phyloP scores from a whole-genome alignment of 2,113 vertebrate genomes.

The Arenaria interpres region DNA sequence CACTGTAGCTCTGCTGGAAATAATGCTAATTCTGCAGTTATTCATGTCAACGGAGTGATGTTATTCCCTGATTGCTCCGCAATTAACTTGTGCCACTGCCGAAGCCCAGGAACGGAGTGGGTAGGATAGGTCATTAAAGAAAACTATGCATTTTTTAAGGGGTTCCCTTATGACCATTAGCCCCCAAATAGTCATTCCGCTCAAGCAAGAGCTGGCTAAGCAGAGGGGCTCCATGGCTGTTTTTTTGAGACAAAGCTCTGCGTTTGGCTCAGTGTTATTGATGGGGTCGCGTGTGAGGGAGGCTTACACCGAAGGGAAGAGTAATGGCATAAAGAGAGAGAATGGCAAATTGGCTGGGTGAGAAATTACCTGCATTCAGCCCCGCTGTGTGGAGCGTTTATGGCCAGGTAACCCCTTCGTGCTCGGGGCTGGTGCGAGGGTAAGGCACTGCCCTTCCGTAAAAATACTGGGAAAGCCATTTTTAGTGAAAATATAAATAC shows the following conservation, averaged over 20 bases:
- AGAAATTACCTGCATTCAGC: slow-evolving; percentile 25
- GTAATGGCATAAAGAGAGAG: slow-evolving; percentile 1
- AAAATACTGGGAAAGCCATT: neutral
- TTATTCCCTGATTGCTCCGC: neutral
- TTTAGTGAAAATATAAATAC: neutral
- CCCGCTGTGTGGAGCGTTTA: neutral
- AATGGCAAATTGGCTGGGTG: slow-evolving; percentile 42
- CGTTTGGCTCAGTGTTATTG: neutral
- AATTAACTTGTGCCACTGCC: neutral
- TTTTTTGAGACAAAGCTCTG: neutral
- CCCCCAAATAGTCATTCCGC: accelerated
- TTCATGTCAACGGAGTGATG: neutral
- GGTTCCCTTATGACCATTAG: neutral
- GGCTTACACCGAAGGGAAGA: neutral
- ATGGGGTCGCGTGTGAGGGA: neutral
- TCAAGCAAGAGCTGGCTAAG: neutral
- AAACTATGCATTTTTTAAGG: neutral
- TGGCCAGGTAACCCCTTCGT: neutral
- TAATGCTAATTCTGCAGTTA: slow-evolving; percentile 19
- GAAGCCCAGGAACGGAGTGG: neutral
- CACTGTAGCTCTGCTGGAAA: slow-evolving; percentile 2
- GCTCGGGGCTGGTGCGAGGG: neutral
- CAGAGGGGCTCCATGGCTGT: neutral
- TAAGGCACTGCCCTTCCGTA: accelerated
- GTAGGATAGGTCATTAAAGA: neutral